These are phyloP conservation scores for Musca domestica DNA, from an alignment of 1,140 invertebrate species.

Conservation along the genomic window DNA sequence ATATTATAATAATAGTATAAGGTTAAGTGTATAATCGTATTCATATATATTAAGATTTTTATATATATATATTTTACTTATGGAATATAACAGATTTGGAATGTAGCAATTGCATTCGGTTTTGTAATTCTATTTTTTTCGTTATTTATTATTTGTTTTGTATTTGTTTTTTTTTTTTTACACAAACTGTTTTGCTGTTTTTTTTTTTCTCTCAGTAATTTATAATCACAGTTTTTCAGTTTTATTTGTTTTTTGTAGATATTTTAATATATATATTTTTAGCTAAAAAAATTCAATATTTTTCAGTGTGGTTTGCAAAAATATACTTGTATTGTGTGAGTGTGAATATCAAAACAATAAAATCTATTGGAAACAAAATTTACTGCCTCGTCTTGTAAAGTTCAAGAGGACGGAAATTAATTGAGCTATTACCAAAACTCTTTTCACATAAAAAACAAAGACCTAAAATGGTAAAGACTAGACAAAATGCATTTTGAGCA, in stretches of 20 bases:
- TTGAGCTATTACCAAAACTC: too few relatives aligned
- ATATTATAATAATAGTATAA: too few relatives aligned
- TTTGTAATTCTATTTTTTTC: slow-evolving; percentile 5
- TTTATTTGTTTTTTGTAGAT: neutral
- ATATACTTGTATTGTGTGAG: neutral
- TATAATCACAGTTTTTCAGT: slow-evolving; percentile 14
- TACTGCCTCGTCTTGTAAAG: too few relatives aligned
- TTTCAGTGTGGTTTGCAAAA: neutral
- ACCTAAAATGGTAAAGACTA: too few relatives aligned
- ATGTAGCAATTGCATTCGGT: slow-evolving; percentile 18
- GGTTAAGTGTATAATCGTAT: too few relatives aligned
- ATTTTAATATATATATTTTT: neutral
- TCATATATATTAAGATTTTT: too few relatives aligned
- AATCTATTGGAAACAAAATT: too few relatives aligned
- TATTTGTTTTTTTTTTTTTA: slow-evolving; percentile 2
- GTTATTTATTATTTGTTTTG: neutral
- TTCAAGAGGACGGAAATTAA: too few relatives aligned
- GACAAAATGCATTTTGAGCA: too few relatives aligned
- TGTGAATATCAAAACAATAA: neutral
- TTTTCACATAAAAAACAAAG: too few relatives aligned
- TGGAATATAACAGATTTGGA: slow-evolving; percentile 7
- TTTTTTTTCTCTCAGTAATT: neutral
- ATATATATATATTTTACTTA: too few relatives aligned
- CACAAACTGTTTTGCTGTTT: slow-evolving; percentile 10
- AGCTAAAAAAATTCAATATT: neutral